These are phyloP conservation scores for Umimayanthus chanpuru DNA, from an alignment of 92 coral and sea anemone genomes.

Conservation along the genomic window DNA sequence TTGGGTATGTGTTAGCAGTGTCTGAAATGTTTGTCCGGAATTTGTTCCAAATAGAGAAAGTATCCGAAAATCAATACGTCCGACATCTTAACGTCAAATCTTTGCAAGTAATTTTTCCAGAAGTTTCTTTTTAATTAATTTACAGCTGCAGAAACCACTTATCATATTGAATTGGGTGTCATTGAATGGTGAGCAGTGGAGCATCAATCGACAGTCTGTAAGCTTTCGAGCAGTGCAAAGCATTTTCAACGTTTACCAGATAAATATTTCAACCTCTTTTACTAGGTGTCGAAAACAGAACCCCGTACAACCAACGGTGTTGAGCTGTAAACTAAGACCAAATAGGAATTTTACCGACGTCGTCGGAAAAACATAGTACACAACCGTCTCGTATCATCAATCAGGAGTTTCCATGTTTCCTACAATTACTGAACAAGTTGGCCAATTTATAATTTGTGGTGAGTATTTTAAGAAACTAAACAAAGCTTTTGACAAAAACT, in stretches of 20 bases:
- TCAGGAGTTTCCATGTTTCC: neutral
- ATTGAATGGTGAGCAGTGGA: too few relatives aligned
- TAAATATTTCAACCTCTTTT: too few relatives aligned
- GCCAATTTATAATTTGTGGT: neutral
- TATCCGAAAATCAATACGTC: too few relatives aligned
- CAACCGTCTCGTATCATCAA: neutral
- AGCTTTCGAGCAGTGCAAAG: neutral
- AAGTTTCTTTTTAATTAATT: too few relatives aligned
- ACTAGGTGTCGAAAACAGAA: neutral
- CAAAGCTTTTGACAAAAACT: neutral
- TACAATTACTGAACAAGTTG: neutral
- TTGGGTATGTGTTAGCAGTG: too few relatives aligned
- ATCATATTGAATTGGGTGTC: too few relatives aligned
- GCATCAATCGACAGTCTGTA: too few relatives aligned
- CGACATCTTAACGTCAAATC: too few relatives aligned
- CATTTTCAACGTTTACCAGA: neutral
- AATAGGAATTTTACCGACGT: neutral
- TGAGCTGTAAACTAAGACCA: neutral
- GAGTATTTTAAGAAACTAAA: neutral
- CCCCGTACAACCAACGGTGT: neutral
- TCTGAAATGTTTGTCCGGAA: too few relatives aligned
- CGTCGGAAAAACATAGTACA: neutral
- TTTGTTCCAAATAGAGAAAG: too few relatives aligned
- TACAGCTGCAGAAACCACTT: too few relatives aligned
- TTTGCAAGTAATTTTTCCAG: too few relatives aligned